A percentile compares a stretch with the other conserved stretches of the same genome.
Conservation (phyloP, 2,888 invertebrate species). For the Nephrotoma guestfalica region DNA sequence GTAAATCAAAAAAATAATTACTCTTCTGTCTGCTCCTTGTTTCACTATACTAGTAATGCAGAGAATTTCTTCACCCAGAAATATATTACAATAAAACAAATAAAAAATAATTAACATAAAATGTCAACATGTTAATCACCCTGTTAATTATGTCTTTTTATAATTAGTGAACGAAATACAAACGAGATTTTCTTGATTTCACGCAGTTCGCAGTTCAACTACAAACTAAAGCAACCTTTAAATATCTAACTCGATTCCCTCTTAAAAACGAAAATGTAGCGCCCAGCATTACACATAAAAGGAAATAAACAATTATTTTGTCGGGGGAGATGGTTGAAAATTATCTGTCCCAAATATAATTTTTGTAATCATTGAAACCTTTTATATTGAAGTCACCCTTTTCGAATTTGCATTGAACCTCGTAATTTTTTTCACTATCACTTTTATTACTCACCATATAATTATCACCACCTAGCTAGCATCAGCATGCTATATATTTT, state of each 20-base stretch:
- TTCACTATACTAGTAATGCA: not conserved
- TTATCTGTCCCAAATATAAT: not conserved
- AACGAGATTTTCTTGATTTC: not conserved
- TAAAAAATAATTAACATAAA: constrained; percentile 2
- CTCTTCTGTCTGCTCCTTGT: not conserved
- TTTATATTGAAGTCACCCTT: not conserved
- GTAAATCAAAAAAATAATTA: not conserved
- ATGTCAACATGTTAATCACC: constrained; percentile 4
- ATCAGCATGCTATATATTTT: not conserved
- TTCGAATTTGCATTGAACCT: not conserved
- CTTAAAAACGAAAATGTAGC: not conserved
- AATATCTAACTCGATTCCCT: not conserved
- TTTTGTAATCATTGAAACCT: not conserved
- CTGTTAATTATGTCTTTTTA: not conserved
- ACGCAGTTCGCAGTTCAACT: not conserved
- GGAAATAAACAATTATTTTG: not conserved
- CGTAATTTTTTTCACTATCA: not conserved
- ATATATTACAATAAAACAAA: not conserved
- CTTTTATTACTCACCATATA: not conserved
- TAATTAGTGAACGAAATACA: not conserved
- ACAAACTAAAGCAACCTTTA: not conserved
- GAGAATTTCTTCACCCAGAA: not conserved
- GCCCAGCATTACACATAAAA: not conserved
- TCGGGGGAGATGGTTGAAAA: not conserved
- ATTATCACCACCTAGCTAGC: not conserved